These are phyloP conservation scores for Tympanuchus pallidicinctus DNA, from an alignment of 2,113 vertebrate genomes.

Conservation along the genomic window DNA sequence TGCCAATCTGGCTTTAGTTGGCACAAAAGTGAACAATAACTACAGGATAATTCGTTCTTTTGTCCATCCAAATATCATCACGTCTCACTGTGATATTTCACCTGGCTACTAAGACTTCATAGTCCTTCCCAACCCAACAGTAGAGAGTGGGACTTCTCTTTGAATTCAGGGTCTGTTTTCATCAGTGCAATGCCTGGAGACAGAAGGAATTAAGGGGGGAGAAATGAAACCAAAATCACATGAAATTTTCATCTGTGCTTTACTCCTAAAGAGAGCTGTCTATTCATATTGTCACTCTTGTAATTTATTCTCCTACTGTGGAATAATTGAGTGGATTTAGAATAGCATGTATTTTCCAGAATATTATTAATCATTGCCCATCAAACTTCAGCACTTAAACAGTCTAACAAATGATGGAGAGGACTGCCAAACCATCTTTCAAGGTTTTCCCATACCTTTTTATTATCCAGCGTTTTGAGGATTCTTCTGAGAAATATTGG, in stretches of 20 bases:
- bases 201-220: background rate
- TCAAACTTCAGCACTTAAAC: background rate
- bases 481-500: background rate
- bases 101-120: background rate
- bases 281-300: background rate
- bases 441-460: background rate
- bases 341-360: background rate
- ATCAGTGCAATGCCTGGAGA: background rate
- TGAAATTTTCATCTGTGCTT: background rate
- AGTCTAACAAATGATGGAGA: background rate
- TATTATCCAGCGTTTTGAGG: background rate
- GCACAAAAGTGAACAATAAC: constrained; percentile 19
- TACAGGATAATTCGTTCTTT: background rate
- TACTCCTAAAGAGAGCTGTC: background rate
- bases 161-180: background rate
- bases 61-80: background rate
- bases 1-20: background rate
- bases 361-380: background rate
- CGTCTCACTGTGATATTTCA: background rate
- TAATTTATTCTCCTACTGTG: background rate
- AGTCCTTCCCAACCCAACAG: background rate
- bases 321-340: background rate
- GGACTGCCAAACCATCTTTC: background rate
- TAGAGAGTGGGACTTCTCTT: background rate
- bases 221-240: background rate